Percentiles rank a stretch among this genome's conserved stretches.
Evolutionary conservation across 2,113 vertebrate genomes (phyloP).

Genomic region (Phrynocephalus versicolor): DNA sequence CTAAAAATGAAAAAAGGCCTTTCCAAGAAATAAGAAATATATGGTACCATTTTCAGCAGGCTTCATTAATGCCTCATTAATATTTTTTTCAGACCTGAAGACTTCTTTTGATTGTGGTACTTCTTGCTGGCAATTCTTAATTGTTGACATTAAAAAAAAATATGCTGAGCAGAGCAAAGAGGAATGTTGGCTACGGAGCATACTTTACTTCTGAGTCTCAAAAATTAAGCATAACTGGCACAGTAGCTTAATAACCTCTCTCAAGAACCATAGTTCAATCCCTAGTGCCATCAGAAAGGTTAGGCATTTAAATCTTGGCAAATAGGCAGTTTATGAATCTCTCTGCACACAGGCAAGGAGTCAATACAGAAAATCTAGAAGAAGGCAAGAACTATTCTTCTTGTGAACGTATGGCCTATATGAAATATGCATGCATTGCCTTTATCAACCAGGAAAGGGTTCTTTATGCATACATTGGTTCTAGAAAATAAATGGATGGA

Average conservation of each 20-base stretch:
- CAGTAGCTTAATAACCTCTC: constrained; percentile 62
- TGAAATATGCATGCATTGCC: not conserved
- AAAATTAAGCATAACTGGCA: constrained; percentile 37
- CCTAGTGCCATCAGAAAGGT: constrained; percentile 65
- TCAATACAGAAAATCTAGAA: not conserved
- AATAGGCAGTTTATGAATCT: constrained; percentile 43
- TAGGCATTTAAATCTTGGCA: constrained; percentile 66
- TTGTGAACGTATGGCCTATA: rapidly evolving
- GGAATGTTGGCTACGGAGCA: constrained; percentile 42
- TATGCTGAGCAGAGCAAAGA: constrained; percentile 62
- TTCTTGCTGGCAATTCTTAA: constrained; percentile 64
- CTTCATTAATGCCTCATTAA: constrained; percentile 68
- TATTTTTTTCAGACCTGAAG: constrained; percentile 51
- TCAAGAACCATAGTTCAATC: constrained; percentile 50
- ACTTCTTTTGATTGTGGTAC: constrained; percentile 57
- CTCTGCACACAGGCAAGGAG: constrained; percentile 36
- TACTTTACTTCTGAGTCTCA: constrained; percentile 46
- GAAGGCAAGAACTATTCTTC: not conserved
- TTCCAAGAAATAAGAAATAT: constrained; percentile 12
- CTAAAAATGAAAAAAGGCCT: not conserved
- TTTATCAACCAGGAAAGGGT: not conserved
- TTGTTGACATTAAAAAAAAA: constrained; percentile 72
- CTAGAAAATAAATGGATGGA: not conserved
- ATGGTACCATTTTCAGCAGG: constrained; percentile 22
- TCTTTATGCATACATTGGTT: rapidly evolving